Evolutionary conservation across 1,140 invertebrate species (phyloP), one percentile per base, ranked within the genome.

Genomic region (Papilio glaucus): DNA sequence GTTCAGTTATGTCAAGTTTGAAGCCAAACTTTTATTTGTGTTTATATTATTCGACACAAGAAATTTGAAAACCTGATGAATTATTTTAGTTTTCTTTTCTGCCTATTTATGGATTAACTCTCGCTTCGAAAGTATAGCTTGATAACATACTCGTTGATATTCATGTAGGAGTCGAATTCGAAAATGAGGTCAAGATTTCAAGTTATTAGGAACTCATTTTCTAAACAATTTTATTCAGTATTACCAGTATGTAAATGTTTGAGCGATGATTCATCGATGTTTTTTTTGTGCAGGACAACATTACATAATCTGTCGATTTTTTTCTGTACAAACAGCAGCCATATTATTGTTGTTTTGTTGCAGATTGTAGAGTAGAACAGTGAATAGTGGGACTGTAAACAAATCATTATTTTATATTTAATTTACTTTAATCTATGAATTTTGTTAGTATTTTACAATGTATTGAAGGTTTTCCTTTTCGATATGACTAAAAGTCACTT

Each of bases 401-500:
- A 77, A 62, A 77, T 79, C 74, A 70, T 83, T 76, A 62, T 29
- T 73, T 77, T 75, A 29, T 8, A 37, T 77, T 53, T 75, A 62
- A 65, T 72, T 77, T 75, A 65, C 57, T 71, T 33, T 62, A 71
- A 62, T 42, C 38, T 69, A 45, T 49, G 41, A 69, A 53, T 49
- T 49, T 49, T 69, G 18, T 67, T 38, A 42, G 37, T 26, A 57
- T 69, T 69, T 53, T 26, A 37, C 24, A 69, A 69, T 69, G 67
- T 69, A 29, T 69, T 49, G 45, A 49, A 69, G 24, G n/a, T 49
- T 33, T 37, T 49, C 10, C 42, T 53, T 49, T 49, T 69, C 24
- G 26, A 49, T 69, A 69, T 69, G 67, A 69, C 12, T 29, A 53
- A 69, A 49, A 38, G n/a, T 53, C 29, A 53, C 45, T 18, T 18